A percentile compares a stretch with the other conserved stretches of the same genome.
phyloP scores from a whole-genome alignment of 2,113 vertebrate genomes.

The Sardina pilchardus region DNA sequence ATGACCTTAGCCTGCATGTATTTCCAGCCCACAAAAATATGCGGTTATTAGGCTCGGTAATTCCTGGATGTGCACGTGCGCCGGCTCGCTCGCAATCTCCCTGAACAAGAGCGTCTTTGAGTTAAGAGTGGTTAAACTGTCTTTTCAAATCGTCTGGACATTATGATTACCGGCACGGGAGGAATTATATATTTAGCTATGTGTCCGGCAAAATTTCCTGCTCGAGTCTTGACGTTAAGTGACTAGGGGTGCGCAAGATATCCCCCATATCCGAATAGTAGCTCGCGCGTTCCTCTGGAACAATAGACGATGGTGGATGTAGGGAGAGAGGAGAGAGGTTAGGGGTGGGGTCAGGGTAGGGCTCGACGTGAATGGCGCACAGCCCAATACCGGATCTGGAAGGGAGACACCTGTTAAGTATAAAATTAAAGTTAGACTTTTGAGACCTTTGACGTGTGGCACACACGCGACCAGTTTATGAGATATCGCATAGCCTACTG shows the following conservation, averaged over 20 bases:
- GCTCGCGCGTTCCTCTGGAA: conserved; percentile 17
- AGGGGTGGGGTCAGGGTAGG: conserved; percentile 18
- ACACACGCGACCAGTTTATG: neutral
- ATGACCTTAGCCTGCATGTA: conserved; percentile 76
- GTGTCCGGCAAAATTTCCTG: conserved; percentile 90
- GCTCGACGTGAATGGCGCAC: conserved; percentile 36
- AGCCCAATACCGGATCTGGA: conserved; percentile 34
- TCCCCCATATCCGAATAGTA: conserved; percentile 70
- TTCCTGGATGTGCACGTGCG: conserved; percentile 37
- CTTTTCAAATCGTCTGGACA: conserved; percentile 81
- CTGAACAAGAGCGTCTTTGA: conserved; percentile 72
- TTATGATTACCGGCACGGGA: conserved; percentile 86
- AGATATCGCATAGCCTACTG: neutral
- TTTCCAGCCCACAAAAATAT: conserved; percentile 74
- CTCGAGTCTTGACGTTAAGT: conserved; percentile 79
- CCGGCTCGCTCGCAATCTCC: conserved; percentile 35
- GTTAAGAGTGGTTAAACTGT: conserved; percentile 89
- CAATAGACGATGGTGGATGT: neutral
- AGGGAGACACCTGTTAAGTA: conserved; percentile 39
- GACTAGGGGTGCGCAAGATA: conserved; percentile 68
- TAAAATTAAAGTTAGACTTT: neutral
- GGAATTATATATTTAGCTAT: conserved; percentile 85
- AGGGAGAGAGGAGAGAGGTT: conserved; percentile 36
- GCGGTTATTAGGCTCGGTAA: conserved; percentile 67
- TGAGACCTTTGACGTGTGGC: neutral